phyloP scores from a whole-genome alignment of 2,113 vertebrate species.

The Hydropotes inermis region DNA sequence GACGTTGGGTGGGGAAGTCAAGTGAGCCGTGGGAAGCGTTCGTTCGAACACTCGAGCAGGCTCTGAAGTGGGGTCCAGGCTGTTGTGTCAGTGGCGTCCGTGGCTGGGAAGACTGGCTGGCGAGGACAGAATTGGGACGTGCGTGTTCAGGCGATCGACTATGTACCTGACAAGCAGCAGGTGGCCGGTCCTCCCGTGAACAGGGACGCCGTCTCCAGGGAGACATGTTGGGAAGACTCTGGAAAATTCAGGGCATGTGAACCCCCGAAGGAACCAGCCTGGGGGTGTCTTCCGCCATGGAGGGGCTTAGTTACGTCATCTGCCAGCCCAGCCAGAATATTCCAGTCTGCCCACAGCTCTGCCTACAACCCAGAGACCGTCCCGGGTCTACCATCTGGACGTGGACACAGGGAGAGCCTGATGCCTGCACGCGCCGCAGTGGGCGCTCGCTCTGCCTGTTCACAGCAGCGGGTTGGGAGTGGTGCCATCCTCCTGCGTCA shows the following conservation, averaged over 20 bases:
- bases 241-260: background rate
- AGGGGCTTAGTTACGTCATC: background rate
- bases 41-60: background rate
- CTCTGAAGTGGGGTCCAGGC: background rate
- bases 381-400: background rate
- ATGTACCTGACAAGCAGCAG: no score
- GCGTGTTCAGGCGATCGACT: background rate
- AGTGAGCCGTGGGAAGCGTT: background rate
- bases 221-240: background rate
- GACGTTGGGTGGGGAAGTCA: background rate
- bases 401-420: background rate
- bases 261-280: background rate
- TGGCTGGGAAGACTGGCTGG: background rate
- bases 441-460: background rate
- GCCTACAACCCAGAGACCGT: background rate
- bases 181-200: background rate
- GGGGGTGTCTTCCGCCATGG: background rate
- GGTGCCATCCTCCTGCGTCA: fast-evolving
- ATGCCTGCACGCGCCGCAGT: fast-evolving
- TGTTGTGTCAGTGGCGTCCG: background rate
- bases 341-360: background rate
- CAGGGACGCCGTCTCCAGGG: background rate
- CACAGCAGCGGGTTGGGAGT: background rate
- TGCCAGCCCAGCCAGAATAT: background rate
- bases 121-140: background rate